Evolutionary conservation across 2,113 vertebrate species (phyloP), one percentile per base, ranked within the genome.

Genomic region (Aldabrachelys gigantea): DNA sequence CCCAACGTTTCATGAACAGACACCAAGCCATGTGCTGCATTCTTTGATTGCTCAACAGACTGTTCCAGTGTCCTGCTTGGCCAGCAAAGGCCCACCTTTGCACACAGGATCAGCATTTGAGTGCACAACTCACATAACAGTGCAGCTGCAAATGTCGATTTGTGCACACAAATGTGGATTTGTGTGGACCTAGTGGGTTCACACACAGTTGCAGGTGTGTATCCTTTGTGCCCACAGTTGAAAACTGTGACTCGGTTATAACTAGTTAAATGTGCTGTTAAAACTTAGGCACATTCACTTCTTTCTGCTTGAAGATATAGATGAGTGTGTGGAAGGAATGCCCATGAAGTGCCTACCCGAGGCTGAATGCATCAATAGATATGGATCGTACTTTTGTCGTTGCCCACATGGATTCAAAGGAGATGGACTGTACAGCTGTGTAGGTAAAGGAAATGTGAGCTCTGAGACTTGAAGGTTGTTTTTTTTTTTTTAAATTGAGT

Each of bases 341-440:
- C 22, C 89, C 16, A 4, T 22, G 29, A n/a, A 62, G 4, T 95
- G 94, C 53, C 84, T 94, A 54, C 59, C 89, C 0, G 25, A 86
- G 27, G 87, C 94, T 5, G 16, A 14, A 4, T 95, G 94, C 19
- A 21, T 81, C 24, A 95, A 95, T 56, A 89, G 41, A 2, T 44
- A 84, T 3, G 94, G 94, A 10, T 95, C 94, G 0, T 94, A 92
- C 83, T 50, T 44, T 29, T 95, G 94, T 19, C 82, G 25, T 13
- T 95, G 94, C 25, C 82, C 87, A 4, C 53, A 24, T 1, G 94
- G 94, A 10, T 94, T 89, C 14, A 87, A 94, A 59, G 94, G 94
- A 62, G 92, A 95, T 4, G 94, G 92, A 16, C 35, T 89, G 47
- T 57, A 49, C 80, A 85, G 82, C 50, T 95, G 94, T 53, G 59